Conservation (phyloP, 1,140 invertebrate species). For the Anoplolepis gracilipes region DNA sequence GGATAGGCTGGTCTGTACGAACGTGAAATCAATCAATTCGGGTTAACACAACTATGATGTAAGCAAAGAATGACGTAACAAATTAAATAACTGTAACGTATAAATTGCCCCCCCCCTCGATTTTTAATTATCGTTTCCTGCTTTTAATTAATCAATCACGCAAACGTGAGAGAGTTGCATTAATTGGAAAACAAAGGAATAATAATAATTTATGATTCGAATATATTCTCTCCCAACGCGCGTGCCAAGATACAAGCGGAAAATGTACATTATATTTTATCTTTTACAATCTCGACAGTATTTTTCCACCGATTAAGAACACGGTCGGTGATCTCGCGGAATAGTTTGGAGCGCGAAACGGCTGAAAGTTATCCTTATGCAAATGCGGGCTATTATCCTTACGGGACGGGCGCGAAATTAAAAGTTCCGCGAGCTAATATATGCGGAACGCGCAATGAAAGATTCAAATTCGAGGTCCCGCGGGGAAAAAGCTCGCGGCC, state of each 20-base stretch:
- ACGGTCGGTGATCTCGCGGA: conserved; percentile 34
- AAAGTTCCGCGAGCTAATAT: conserved; percentile 53
- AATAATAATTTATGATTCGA: not conserved
- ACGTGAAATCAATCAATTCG: conserved; percentile 18
- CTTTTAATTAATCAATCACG: not conserved
- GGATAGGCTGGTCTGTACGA: not conserved
- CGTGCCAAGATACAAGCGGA: not conserved
- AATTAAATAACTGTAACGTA: not conserved
- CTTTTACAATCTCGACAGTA: not conserved
- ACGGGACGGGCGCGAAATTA: conserved; percentile 46
- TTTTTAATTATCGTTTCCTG: not conserved
- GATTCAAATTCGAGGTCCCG: conserved; percentile 36
- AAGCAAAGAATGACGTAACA: not conserved
- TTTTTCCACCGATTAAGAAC: conserved; percentile 47
- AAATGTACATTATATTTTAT: not conserved
- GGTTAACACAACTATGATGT: not conserved
- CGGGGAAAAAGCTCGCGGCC: not conserved
- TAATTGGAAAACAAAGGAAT: not conserved
- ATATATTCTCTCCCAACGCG: not conserved
- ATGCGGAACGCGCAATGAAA: conserved; percentile 51
- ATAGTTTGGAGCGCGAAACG: conserved; percentile 13
- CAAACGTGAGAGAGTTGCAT: not conserved
- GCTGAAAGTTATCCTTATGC: conserved; percentile 59
- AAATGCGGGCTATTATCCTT: conserved; percentile 56
- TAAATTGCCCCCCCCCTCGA: conserved; percentile 9